Evolutionary conservation across 2,797 vertebrate genomes (phyloP), one percentile per base, ranked within the genome.

Genomic region (Masticophis lateralis): DNA sequence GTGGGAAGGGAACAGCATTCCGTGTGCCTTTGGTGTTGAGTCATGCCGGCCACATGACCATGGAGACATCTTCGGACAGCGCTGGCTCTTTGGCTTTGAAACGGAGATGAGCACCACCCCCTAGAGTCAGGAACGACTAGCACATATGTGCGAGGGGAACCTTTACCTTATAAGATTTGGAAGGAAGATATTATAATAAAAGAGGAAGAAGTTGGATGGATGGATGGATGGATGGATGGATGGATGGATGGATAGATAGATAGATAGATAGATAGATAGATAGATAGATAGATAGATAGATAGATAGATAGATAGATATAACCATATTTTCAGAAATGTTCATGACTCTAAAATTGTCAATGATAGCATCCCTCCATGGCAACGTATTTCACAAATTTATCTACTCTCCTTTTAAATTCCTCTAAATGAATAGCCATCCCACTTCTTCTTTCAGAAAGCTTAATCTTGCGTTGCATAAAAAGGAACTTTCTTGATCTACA

Each of bases 151-250:
- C 1, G 51, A 51, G 51, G 51, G 51, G 51, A 51, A 51, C 51
- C 8, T 51, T 51, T 51, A 51, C 51, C 51, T 51, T 69, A 7
- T 14, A 69, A 69, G n/a, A 69, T 69, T 18, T 32, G 86, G 12
- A 94, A 95, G 93, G 87, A 51, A 43, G 55, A 53, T 63, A 88
- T 90, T 95, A 94, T 91, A 95, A 94, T 88, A 94, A 69, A 69
- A 32, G n/a, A 32, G 66, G 14, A 69, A 18, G n/a, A 69, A 6
- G 66, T 32, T 69, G 66, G n/a, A 69, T 3, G 13, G 66, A 69
- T 69, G 2, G 63, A n/a, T 66, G 95, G 92, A 92, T 37, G 37
- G 37, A 37, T 37, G 37, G 37, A 37, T 37, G 37, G 37, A 37
- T 37, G 37, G 37, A 37, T 37, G 37, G 37, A 37, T 37, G 37